A percentile compares a stretch with the other conserved stretches of the same genome.
These are phyloP conservation scores for Andrena haemorrhoa DNA, from an alignment of 2,888 invertebrate species.

Conservation along the genomic window DNA sequence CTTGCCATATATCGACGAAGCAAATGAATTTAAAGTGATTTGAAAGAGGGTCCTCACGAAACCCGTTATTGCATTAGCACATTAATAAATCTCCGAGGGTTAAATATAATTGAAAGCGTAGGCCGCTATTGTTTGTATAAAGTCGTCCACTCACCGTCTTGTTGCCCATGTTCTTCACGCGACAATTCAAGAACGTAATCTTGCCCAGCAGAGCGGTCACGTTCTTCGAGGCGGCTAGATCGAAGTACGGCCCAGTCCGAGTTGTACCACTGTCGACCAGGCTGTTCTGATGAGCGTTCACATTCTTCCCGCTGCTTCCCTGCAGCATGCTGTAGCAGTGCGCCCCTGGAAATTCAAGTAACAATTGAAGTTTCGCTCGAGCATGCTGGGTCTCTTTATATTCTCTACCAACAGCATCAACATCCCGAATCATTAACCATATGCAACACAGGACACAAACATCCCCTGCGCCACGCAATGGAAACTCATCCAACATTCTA, in stretches of 20 bases:
- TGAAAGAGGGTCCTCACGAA: not conserved
- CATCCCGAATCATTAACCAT: too few relatives aligned
- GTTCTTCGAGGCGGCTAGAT: slow-evolving; percentile 90
- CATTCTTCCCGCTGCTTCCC: slow-evolving; percentile 78
- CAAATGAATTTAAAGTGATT: not conserved
- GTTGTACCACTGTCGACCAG: slow-evolving; percentile 84
- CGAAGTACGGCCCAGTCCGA: slow-evolving; percentile 91
- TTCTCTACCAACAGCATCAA: too few relatives aligned
- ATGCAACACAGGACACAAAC: too few relatives aligned
- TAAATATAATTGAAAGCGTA: too few relatives aligned
- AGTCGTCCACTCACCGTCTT: slow-evolving; percentile 90
- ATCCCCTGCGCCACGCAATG: too few relatives aligned
- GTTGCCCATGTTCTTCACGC: slow-evolving; percentile 95
- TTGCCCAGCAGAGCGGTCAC: slow-evolving; percentile 94
- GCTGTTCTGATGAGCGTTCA: slow-evolving; percentile 84
- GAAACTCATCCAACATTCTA: not conserved
- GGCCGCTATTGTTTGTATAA: too few relatives aligned
- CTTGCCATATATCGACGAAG: not conserved
- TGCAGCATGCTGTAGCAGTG: slow-evolving; percentile 79
- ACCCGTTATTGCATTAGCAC: not conserved
- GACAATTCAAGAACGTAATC: slow-evolving; percentile 95
- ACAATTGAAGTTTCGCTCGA: slow-evolving; percentile 10
- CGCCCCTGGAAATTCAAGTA: slow-evolving; percentile 75
- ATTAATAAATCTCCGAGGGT: not conserved
- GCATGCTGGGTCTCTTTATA: too few relatives aligned